Evolutionary conservation across 2,888 invertebrate genomes (phyloP), one percentile per base, ranked within the genome.

Genomic region (Drosophila siamana): DNA sequence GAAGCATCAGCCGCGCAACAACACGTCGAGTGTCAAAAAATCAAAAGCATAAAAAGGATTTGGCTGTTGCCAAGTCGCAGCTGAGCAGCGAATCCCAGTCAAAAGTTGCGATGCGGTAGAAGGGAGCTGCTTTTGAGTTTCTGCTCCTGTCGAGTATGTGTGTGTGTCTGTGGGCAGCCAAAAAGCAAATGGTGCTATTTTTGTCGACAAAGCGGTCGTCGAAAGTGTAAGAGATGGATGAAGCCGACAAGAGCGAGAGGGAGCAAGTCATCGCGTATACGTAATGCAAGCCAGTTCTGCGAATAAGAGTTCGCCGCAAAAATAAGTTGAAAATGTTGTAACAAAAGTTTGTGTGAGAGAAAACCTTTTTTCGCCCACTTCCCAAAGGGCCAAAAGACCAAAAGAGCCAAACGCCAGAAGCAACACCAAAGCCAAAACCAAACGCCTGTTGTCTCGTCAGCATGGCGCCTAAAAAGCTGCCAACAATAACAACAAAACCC

Each of bases 21-120:
- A 72, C 71, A 74, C 65, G 73, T 64, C 69, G 80, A 85, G 83
- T 88, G 78, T 83, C 86, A 85, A 86, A 86, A 89, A 90, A 89
- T 88, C 89, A 89, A 88, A 89, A 89, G 79, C 85, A 87, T 85
- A 86, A 86, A 84, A 86, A 86, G 88, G 86, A 84, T 86, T 86
- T 88, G 65, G 73, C 79, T 86, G 86, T 86, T 88, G 86, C 86
- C 86, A 85, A 85, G 78, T 73, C 74, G 57, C 73, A 75, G 65
- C 74, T 68, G 63, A 74, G 75, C 69, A 41, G 28, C 40, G 15
- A 40, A 48, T 26, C n/a, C 51, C 56, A 56, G 61, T 56, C 51
- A 41, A 41, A 46, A 57, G 43, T 52, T 16, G 19, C 7, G 16
- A 30, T 22, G 4, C 1, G 4, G 9, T 3, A 30, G 30, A 30